These are phyloP conservation scores for Falco rusticolus DNA, from an alignment of 2,797 vertebrate genomes.

Conservation along the genomic window DNA sequence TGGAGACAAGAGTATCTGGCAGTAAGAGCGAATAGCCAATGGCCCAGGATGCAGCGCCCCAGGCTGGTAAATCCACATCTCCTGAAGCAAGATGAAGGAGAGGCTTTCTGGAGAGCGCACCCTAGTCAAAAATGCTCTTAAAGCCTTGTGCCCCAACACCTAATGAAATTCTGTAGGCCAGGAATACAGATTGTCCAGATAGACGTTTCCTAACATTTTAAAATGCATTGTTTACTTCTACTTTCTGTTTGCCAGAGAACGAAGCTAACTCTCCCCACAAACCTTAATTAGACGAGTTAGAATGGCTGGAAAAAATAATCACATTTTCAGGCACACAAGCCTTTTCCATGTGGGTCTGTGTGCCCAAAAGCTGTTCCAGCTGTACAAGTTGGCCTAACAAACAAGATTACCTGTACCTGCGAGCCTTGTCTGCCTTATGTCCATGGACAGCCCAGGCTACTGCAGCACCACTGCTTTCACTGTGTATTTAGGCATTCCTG, in stretches of 20 bases:
- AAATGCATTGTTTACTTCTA: neutral
- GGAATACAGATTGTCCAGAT: neutral
- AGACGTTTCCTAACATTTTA: neutral
- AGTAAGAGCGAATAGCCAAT: neutral
- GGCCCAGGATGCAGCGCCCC: neutral
- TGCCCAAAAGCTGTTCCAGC: slow-evolving; percentile 23
- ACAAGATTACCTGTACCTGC: slow-evolving; percentile 37
- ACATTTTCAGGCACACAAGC: slow-evolving; percentile 18
- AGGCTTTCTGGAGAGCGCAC: neutral
- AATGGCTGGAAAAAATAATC: slow-evolving; percentile 13
- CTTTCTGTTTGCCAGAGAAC: slow-evolving; percentile 14
- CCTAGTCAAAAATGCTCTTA: neutral
- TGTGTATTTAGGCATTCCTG: slow-evolving; percentile 5
- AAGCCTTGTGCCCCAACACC: neutral
- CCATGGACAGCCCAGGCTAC: slow-evolving; percentile 4
- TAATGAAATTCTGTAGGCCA: neutral
- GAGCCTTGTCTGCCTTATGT: slow-evolving; percentile 6
- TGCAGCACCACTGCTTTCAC: neutral
- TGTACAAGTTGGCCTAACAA: neutral
- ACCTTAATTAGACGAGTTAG: neutral
- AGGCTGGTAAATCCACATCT: neutral
- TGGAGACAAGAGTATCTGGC: neutral
- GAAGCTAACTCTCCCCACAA: neutral
- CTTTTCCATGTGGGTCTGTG: neutral
- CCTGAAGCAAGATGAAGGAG: neutral